Conservation (phyloP, 2,797 vertebrate species). For the Luscinia luscinia region DNA sequence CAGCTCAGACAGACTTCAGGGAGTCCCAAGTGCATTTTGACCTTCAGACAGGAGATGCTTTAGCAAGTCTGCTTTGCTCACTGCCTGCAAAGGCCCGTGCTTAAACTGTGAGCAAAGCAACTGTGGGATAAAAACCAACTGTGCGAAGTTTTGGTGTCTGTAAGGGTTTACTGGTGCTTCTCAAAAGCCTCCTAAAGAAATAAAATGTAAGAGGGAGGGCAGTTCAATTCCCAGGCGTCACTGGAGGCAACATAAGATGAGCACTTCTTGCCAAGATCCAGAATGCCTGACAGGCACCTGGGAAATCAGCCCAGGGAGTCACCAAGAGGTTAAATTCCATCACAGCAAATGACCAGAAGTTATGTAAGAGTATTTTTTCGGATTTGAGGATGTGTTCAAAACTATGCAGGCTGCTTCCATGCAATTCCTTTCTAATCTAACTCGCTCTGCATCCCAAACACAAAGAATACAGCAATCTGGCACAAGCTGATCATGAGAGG, state of each 20-base stretch:
- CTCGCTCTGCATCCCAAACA: constrained; percentile 2
- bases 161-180: neutral
- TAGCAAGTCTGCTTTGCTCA: neutral
- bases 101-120: neutral
- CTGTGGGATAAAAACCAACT: neutral
- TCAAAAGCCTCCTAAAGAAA: neutral
- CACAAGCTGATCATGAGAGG: neutral
- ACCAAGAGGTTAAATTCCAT: neutral
- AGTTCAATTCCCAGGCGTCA: neutral
- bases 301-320: neutral
- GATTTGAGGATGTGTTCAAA: neutral
- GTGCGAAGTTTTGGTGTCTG: neutral
- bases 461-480: neutral
- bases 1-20: neutral
- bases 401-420: constrained; percentile 7
- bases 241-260: neutral
- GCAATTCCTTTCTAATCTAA: constrained; percentile 30
- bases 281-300: neutral
- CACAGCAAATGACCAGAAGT: neutral
- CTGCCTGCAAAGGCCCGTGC: neutral
- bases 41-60: neutral
- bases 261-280: neutral
- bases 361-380: neutral
- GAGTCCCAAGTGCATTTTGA: neutral
- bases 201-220: neutral